These are phyloP conservation scores for Micrasema minimum DNA, from an alignment of 1,140 invertebrate species.

Conservation along the genomic window DNA sequence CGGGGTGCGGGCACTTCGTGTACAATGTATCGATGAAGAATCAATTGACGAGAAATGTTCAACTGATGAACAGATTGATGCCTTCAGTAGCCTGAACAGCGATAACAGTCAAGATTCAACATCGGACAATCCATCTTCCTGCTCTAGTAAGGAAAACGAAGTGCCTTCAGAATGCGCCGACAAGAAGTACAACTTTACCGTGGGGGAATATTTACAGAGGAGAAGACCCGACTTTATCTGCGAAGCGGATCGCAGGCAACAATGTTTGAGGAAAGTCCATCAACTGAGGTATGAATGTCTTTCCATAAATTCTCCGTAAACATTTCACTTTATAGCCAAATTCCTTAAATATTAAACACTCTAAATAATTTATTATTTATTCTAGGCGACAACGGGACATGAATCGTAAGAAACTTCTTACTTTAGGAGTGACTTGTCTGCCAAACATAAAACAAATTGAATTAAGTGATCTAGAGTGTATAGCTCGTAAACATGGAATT, in stretches of 20 bases:
- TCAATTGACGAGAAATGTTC: constrained; percentile 36
- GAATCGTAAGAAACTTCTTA: constrained; percentile 8
- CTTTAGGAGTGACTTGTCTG: constrained; percentile 17
- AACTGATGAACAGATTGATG: constrained; percentile 48
- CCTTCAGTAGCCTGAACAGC: constrained; percentile 43
- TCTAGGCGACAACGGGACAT: constrained; percentile 32
- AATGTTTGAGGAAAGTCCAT: constrained; percentile 59
- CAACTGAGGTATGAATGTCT: constrained; percentile 58
- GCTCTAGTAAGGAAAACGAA: constrained; percentile 2
- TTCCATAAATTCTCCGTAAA: too few relatives aligned
- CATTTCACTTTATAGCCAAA: too few relatives aligned
- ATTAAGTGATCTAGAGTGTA: constrained; percentile 12
- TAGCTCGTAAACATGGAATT: constrained; percentile 5
- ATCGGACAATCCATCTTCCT: not conserved
- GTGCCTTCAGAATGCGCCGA: constrained; percentile 14
- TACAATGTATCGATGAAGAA: not conserved
- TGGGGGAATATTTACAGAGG: constrained; percentile 61
- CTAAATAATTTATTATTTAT: too few relatives aligned
- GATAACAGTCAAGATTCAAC: constrained; percentile 30
- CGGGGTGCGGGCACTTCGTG: constrained; percentile 10
- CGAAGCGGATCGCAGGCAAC: constrained; percentile 57
- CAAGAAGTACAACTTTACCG: constrained; percentile 56
- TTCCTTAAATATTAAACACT: too few relatives aligned
- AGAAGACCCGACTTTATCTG: constrained; percentile 63
- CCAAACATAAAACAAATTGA: constrained; percentile 21